These are phyloP conservation scores for Watsonalla cultraria DNA, from an alignment of 2,888 invertebrate genomes.

Conservation along the genomic window DNA sequence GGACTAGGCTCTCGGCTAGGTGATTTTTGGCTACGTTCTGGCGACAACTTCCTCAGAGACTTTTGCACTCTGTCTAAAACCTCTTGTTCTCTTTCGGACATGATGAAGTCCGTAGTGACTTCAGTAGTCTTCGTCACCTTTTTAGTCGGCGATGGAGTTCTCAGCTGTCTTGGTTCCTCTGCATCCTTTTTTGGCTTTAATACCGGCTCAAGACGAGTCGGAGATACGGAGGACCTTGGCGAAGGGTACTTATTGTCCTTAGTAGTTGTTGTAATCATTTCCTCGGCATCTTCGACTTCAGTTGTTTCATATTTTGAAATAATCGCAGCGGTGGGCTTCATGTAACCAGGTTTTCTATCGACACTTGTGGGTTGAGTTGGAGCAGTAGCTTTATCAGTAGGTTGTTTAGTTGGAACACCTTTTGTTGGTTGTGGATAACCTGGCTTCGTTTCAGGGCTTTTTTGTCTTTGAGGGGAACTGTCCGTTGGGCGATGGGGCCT, in stretches of 20 bases:
- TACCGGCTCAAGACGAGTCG: constrained; percentile 10
- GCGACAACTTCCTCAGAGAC: constrained; percentile 61
- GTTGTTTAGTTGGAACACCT: neutral
- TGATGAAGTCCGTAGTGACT: constrained; percentile 39
- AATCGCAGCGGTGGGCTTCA: constrained; percentile 19
- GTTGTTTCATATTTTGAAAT: constrained; percentile 18
- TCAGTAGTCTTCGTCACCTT: constrained; percentile 27
- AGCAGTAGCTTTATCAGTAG: neutral
- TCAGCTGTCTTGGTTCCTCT: constrained; percentile 25
- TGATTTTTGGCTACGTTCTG: constrained; percentile 48
- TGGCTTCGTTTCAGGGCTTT: constrained; percentile 2
- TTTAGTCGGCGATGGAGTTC: constrained; percentile 40
- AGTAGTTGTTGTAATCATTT: constrained; percentile 9
- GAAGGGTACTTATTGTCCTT: constrained; percentile 8
- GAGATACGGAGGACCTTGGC: constrained; percentile 16
- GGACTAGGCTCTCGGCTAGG: constrained; percentile 49
- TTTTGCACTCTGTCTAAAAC: constrained; percentile 59
- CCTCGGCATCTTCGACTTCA: constrained; percentile 17
- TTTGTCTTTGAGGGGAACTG: neutral
- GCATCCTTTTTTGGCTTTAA: constrained; percentile 13
- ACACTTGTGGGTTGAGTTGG: constrained; percentile 1
- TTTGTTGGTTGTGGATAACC: constrained; percentile 1
- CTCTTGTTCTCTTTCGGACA: constrained; percentile 60
- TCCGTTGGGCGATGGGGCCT: neutral
- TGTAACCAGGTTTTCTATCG: constrained; percentile 8